phyloP scores from a whole-genome alignment of 64 coral and sea anemone genomes.

The Hydrozoanthus tunicans region DNA sequence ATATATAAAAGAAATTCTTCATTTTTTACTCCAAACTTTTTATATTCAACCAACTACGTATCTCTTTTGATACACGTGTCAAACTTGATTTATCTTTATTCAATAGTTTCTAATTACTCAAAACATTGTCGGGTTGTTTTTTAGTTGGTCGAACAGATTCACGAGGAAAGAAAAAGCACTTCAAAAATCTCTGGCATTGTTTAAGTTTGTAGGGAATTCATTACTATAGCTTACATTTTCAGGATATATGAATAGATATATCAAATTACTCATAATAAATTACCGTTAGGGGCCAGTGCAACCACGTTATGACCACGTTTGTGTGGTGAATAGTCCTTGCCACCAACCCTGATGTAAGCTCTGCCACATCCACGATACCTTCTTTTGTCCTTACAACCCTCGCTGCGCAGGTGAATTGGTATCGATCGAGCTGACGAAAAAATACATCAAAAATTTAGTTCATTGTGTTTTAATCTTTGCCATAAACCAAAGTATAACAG shows the following conservation, averaged over 20 bases:
- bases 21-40: too few relatives aligned
- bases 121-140: too few relatives aligned
- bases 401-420: conserved; percentile 8
- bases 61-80: too few relatives aligned
- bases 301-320: conserved; percentile 20
- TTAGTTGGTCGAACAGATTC: too few relatives aligned
- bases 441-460: not conserved
- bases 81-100: too few relatives aligned
- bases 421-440: not conserved
- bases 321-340: conserved; percentile 20
- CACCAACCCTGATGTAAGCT: conserved; percentile 12
- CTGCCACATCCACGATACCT: not conserved
- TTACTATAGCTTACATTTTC: not conserved
- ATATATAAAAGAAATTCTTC: not conserved
- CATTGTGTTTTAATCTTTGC: not conserved
- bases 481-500: not conserved
- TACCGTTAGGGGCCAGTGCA: not conserved
- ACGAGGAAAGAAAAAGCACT: too few relatives aligned
- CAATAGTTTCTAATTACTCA: too few relatives aligned
- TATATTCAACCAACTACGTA: too few relatives aligned
- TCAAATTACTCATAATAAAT: not conserved
- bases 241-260: not conserved
- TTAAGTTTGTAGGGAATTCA: not conserved
- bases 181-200: not conserved
- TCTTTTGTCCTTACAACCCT: not conserved